Base-by-base conservation (phyloP, 2,797 vertebrate genomes). In the Trachurus trachurus region DNA sequence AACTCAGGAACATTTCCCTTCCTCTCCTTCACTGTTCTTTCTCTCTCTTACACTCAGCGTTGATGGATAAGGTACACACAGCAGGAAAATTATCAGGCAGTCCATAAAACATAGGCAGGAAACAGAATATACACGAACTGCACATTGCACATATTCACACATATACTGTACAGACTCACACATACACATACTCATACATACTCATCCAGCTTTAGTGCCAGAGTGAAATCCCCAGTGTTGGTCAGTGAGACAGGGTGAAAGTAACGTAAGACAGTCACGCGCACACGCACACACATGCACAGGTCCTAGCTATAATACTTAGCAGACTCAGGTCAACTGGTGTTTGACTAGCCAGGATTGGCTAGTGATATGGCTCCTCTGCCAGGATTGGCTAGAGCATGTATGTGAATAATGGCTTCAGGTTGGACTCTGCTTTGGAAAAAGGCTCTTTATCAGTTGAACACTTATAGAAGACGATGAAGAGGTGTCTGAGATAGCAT, bases 291-390 rank as follows among this genome's bases (percentile, higher is more conserved):
- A 57, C 65, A 61, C 58, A 66, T 56, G 69, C 79, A 49, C 81
- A 90, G 90, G 87, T 85, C 82, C 53, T 66, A 49, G 12, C 71
- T 82, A 58, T 91, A 90, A 92, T 92, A 82, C 80, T 88, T 87
- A 80, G 79, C 89, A 92, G 88, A 85, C 87, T 85, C 82, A 83
- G 89, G 85, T 91, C 88, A 90, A 78, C 74, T 91, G 86, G 79
- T 93, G 72, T 54, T 29, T 29, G 21, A 12, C n/a, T 74, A 79
- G 87, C 93, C 91, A 93, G 86, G 82, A 90, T 81, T 89, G 88
- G 83, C 89, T 87, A 59, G 66, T 52, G 81, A 84, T 89, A 83
- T 76, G 71, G 88, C 85, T 70, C 71, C 73, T 56, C 78, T 84
- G 91, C 88, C 86, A 91, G 86, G 86, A 91, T 86, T 85, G 81